Conservation (phyloP, 2,888 invertebrate species). For the Rhorus exstirpatorius region DNA sequence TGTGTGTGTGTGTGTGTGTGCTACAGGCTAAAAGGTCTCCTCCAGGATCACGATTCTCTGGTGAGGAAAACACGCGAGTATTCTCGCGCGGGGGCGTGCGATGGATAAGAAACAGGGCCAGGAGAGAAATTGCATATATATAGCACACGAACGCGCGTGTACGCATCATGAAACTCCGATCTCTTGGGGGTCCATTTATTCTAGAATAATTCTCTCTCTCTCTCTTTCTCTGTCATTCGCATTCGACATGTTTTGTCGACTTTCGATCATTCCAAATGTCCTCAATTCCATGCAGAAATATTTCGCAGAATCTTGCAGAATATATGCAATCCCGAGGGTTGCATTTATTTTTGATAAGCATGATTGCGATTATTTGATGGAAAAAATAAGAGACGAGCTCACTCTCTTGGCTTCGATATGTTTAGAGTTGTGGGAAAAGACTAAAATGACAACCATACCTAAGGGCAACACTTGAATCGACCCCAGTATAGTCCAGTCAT, state of each 20-base stretch:
- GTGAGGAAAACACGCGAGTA: slow-evolving; percentile 29
- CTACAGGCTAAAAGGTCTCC: slow-evolving; percentile 66
- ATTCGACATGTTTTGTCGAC: slow-evolving; percentile 54
- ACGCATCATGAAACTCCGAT: slow-evolving; percentile 45
- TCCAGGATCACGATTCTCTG: slow-evolving; percentile 50
- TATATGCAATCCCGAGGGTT: not conserved
- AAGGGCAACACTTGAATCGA: too few species aligned
- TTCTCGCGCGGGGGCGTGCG: slow-evolving; percentile 41
- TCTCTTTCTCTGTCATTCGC: slow-evolving; percentile 2
- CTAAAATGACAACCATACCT: too few species aligned
- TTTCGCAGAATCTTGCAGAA: not conserved
- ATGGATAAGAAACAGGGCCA: slow-evolving; percentile 71
- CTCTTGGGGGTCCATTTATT: slow-evolving; percentile 16
- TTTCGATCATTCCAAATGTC: slow-evolving; percentile 38
- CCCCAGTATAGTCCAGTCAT: too few species aligned
- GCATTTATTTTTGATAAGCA: not conserved
- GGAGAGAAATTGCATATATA: slow-evolving; percentile 71
- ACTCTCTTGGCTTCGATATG: too few species aligned
- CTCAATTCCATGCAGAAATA: not conserved
- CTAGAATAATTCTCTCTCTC: slow-evolving; percentile 35
- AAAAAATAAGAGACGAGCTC: slow-evolving; percentile 20
- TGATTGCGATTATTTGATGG: slow-evolving; percentile 8
- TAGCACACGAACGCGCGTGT: slow-evolving; percentile 53
- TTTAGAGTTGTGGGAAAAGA: too few species aligned
- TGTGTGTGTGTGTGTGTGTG: slow-evolving; percentile 4